A percentile compares a stretch with the other conserved stretches of the same genome.
Conservation (phyloP, 2,888 invertebrate genomes). For the Drosophila gaucha region DNA sequence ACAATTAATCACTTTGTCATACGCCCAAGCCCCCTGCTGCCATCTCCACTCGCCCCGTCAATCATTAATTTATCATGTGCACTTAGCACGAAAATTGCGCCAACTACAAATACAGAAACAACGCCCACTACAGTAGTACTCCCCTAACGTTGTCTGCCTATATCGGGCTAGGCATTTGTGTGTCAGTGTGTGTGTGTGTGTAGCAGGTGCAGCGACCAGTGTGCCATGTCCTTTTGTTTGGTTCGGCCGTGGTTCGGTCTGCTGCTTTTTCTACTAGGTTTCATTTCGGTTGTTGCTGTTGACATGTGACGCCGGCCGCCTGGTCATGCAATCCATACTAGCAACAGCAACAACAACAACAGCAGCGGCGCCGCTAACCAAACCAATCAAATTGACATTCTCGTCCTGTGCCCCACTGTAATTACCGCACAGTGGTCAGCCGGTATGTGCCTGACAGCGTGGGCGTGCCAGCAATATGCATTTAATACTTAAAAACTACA, state of each 20-base stretch:
- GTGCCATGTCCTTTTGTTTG: slow-evolving; percentile 35
- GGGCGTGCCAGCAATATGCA: slow-evolving; percentile 22
- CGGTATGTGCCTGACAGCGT: slow-evolving; percentile 9
- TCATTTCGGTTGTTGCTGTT: slow-evolving; percentile 36
- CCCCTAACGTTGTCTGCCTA: neutral
- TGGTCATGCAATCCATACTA: slow-evolving; percentile 8
- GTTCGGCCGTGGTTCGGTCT: slow-evolving; percentile 16
- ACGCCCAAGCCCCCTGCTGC: slow-evolving; percentile 25
- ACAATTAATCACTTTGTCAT: slow-evolving; percentile 72
- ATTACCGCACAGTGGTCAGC: slow-evolving; percentile 50
- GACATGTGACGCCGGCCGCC: slow-evolving; percentile 53
- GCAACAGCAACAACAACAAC: neutral
- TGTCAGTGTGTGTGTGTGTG: slow-evolving; percentile 21
- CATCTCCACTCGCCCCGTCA: slow-evolving; percentile 32
- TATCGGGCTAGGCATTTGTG: neutral
- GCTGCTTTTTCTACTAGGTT: slow-evolving; percentile 40
- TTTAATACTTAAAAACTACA: slow-evolving; percentile 59
- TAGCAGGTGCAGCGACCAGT: slow-evolving; percentile 47
- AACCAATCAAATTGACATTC: slow-evolving; percentile 36
- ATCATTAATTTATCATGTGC: slow-evolving; percentile 76
- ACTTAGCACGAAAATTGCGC: slow-evolving; percentile 74
- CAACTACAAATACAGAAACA: slow-evolving; percentile 48
- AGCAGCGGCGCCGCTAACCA: slow-evolving; percentile 17
- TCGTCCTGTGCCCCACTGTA: slow-evolving; percentile 37
- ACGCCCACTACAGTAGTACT: neutral